A percentile compares a stretch with the other conserved stretches of the same genome.
These are phyloP conservation scores for Gymnosoma rotundatum DNA, from an alignment of 2,888 invertebrate genomes.

Conservation along the genomic window DNA sequence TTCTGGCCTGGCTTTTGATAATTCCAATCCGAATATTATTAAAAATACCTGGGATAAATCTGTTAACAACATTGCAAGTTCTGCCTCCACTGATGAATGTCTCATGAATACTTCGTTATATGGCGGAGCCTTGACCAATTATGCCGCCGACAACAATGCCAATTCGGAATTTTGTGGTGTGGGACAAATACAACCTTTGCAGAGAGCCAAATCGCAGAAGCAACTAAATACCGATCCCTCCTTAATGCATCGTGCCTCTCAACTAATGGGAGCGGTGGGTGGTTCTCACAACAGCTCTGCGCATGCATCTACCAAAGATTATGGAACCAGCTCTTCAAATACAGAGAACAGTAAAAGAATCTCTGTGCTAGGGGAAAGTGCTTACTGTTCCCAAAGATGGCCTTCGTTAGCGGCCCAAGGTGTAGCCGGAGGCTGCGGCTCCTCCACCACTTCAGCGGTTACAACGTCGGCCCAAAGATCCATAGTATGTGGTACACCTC, in stretches of 20 bases:
- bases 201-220: conserved; percentile 88
- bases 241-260: conserved; percentile 85
- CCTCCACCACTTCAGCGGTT: conserved; percentile 74
- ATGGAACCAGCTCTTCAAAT: conserved; percentile 65
- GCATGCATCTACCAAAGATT: conserved; percentile 68
- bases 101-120: conserved; percentile 81
- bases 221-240: conserved; percentile 92
- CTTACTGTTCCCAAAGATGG: conserved; percentile 82
- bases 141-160: conserved; percentile 83
- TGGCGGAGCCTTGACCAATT: conserved; percentile 83
- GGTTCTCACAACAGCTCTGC: conserved; percentile 66
- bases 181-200: conserved; percentile 84
- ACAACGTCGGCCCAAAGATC: conserved; percentile 75
- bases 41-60: conserved; percentile 95
- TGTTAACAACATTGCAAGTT: conserved; percentile 87
- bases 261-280: conserved; percentile 81
- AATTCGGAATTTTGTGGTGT: conserved; percentile 83
- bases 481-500: conserved; percentile 82
- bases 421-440: conserved; percentile 77
- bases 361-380: conserved; percentile 81
- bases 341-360: conserved; percentile 80
- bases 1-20: conserved; percentile 82
- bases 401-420: conserved; percentile 79
- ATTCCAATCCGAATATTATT: conserved; percentile 86
- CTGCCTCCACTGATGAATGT: conserved; percentile 81